Percentiles rank a stretch among this genome's conserved stretches.
phyloP scores from a whole-genome alignment of 2,797 vertebrate genomes.

The Diplodus puntazzo region DNA sequence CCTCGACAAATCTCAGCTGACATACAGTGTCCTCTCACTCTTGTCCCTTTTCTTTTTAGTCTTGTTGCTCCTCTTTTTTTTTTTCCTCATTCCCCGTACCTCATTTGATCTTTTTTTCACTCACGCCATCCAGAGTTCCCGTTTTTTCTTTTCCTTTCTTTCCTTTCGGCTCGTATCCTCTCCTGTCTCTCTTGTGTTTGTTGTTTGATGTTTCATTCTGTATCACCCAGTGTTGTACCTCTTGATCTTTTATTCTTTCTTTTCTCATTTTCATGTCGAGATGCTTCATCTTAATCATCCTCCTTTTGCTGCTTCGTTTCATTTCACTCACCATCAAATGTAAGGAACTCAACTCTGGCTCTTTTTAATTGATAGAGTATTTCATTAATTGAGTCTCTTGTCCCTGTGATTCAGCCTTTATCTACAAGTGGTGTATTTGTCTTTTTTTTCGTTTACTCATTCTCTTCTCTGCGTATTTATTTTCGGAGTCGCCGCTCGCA shows the following conservation, averaged over 20 bases:
- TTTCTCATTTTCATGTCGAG: slow-evolving; percentile 70
- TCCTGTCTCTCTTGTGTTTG: slow-evolving; percentile 15
- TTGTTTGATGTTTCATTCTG: slow-evolving; percentile 69
- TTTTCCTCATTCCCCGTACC: slow-evolving; percentile 4
- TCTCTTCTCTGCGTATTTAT: background rate
- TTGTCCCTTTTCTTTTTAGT: slow-evolving; percentile 16
- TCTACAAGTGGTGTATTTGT: background rate
- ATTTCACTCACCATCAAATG: slow-evolving; percentile 64
- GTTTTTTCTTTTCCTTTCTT: slow-evolving; percentile 18
- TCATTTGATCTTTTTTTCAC: slow-evolving; percentile 39
- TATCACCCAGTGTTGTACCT: slow-evolving; percentile 20
- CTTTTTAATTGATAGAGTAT: slow-evolving; percentile 19
- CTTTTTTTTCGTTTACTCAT: background rate
- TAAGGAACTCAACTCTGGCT: slow-evolving; percentile 58
- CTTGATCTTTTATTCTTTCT: slow-evolving; percentile 75
- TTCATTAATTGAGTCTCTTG: slow-evolving; percentile 6
- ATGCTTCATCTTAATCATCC: slow-evolving; percentile 58
- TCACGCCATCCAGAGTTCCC: slow-evolving; percentile 15
- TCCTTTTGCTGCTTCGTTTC: slow-evolving; percentile 59
- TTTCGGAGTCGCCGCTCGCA: background rate
- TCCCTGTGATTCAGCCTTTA: background rate
- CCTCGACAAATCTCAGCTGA: slow-evolving; percentile 31
- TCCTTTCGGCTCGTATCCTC: slow-evolving; percentile 18
- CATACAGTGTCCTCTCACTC: slow-evolving; percentile 9
- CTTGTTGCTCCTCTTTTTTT: slow-evolving; percentile 1